Evolutionary conservation across 2,888 invertebrate species (phyloP).

Genomic region (Eurois occulta): DNA sequence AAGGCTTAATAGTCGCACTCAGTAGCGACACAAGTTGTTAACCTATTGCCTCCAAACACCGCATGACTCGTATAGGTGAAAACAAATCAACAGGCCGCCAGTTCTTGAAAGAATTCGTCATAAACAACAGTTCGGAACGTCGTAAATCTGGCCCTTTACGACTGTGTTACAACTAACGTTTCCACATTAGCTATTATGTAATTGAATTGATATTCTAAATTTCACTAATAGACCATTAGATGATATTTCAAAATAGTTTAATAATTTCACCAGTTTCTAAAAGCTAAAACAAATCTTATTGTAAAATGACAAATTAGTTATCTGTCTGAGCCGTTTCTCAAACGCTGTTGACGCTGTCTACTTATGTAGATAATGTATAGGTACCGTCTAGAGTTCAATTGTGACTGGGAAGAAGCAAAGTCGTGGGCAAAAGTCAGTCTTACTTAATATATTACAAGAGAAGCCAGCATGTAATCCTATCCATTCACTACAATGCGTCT

Average conservation of each 20-base stretch:
- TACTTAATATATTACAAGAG: slow-evolving; percentile 59
- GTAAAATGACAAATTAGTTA: slow-evolving; percentile 23
- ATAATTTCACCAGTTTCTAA: slow-evolving; percentile 38
- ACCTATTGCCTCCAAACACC: slow-evolving; percentile 39
- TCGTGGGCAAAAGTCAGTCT: slow-evolving; percentile 51
- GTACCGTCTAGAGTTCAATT: slow-evolving; percentile 46
- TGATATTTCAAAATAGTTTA: slow-evolving; percentile 35
- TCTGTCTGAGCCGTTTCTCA: slow-evolving; percentile 13
- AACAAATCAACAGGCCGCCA: slow-evolving; percentile 21
- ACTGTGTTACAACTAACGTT: slow-evolving; percentile 28
- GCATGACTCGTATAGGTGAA: slow-evolving; percentile 22
- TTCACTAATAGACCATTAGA: slow-evolving; percentile 34
- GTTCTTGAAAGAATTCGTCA: slow-evolving; percentile 43
- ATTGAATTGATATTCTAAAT: slow-evolving; percentile 45
- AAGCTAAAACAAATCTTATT: slow-evolving; percentile 15
- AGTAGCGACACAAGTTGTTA: slow-evolving; percentile 38
- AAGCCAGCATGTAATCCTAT: slow-evolving; percentile 47
- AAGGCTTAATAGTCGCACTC: slow-evolving; percentile 22
- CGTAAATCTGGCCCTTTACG: slow-evolving; percentile 61
- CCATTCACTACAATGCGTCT: slow-evolving; percentile 51
- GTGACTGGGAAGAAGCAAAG: slow-evolving; percentile 38
- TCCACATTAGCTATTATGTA: slow-evolving; percentile 47
- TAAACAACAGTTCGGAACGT: slow-evolving; percentile 34
- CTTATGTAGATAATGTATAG: slow-evolving; percentile 26
- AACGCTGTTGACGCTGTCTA: slow-evolving; percentile 11